Evolutionary conservation across 1,140 invertebrate genomes (phyloP), one percentile per base, ranked within the genome.

Genomic region (Antheraea pernyi): DNA sequence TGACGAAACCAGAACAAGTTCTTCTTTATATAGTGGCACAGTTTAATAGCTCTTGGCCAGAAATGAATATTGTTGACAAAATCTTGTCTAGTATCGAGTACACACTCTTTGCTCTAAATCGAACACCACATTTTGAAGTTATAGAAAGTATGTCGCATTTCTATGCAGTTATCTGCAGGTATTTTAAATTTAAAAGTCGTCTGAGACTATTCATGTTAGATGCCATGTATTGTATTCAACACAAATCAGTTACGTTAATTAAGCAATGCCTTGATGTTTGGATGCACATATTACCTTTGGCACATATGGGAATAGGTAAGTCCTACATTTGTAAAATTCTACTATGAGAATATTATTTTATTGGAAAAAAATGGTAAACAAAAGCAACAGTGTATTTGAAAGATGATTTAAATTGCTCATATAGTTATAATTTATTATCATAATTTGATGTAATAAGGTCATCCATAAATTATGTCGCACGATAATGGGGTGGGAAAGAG

Each of bases 161-260:
- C 62, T 93, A 92, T 81, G 86, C 89, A 0, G 64, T 91, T 7
- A 48, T 91, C 5, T 93, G 92, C 68, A 77, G 84, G 72, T 85
- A 87, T 65, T 83, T 85, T 67, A 77, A 81, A 39, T 74, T 82
- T 39, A 88, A 84, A 68, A 85, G 79, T 59, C 83, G 85, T 16
- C 74, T 93, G 9, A 81, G 85, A 46, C 60, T 87, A 0, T 92
- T 93, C 67, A 80, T 92, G 37, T 70, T 92, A 69, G 89, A 92
- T 76, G 91, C 90, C 7, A 88, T 93, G 85, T 93, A 93, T 69
- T 93, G 90, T 69, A 76, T 92, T 18, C 82, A 87, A 37, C 91
- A 79, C 67, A 92, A 88, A 74, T 79, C 89, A 6, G 73, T 88
- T 4, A 74, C 85, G 16, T 66, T 93, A 4, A 82, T 93, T 8